Percentiles rank a stretch among this genome's conserved stretches.
phyloP scores from a whole-genome alignment of 2,888 invertebrate species.

The Diploptera punctata region DNA sequence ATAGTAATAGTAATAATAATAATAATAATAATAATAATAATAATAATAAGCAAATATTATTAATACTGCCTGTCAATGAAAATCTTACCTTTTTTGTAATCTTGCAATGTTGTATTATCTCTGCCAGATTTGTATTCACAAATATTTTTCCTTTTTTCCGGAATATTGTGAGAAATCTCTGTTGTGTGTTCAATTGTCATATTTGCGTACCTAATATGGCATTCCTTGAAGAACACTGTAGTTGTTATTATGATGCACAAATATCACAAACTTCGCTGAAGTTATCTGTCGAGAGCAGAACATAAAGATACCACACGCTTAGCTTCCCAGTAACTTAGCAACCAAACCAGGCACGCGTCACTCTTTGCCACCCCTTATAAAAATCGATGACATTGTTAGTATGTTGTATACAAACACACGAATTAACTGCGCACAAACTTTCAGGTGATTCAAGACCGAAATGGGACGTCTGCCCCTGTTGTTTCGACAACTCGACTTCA shows the following conservation, averaged over 20 bases:
- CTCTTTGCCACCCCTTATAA: neutral
- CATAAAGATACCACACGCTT: neutral
- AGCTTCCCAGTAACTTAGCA: conserved; percentile 9
- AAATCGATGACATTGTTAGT: neutral
- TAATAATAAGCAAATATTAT: too few species aligned
- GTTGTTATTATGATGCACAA: too few species aligned
- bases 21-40: too few species aligned
- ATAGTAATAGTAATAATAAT: too few species aligned
- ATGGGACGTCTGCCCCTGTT: conserved; percentile 6
- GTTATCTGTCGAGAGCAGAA: too few species aligned
- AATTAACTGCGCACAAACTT: too few species aligned
- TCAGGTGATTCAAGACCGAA: too few species aligned
- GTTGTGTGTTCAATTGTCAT: neutral
- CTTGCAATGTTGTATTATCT: neutral
- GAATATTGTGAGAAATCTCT: neutral
- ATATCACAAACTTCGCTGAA: too few species aligned
- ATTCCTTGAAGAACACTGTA: neutral
- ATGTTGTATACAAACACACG: too few species aligned
- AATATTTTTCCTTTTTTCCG: neutral
- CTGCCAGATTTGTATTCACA: neutral
- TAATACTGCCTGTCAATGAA: too few species aligned
- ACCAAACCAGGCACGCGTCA: conserved; percentile 3
- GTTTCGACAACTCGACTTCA: conserved; percentile 21
- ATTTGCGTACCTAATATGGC: neutral
- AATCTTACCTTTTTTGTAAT: neutral